Evolutionary conservation across 1,140 invertebrate genomes (phyloP).

Genomic region (Pentalonia nigronervosa): DNA sequence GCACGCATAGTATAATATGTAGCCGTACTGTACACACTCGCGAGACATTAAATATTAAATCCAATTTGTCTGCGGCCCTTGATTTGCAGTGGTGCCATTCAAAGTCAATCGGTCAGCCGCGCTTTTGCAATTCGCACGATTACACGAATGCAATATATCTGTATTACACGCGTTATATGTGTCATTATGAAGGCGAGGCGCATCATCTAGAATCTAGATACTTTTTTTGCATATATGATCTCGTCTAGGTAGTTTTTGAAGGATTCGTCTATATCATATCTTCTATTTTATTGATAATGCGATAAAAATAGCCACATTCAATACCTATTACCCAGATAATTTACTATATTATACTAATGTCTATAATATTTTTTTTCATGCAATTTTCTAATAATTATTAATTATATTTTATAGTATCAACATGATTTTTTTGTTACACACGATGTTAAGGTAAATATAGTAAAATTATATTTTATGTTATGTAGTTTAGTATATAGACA

Average conservation of each 20-base stretch:
- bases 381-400: neutral
- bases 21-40: neutral
- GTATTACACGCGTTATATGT: neutral
- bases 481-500: neutral
- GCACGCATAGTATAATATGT: neutral
- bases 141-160: too few species aligned
- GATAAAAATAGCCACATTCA: neutral
- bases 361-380: neutral
- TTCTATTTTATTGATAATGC: neutral
- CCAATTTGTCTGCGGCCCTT: conserved; percentile 22
- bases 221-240: neutral
- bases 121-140: neutral
- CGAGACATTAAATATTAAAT: conserved; percentile 39
- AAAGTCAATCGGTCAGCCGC: neutral
- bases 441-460: neutral
- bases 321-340: neutral
- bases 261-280: neutral
- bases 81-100: neutral
- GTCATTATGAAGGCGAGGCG: too few species aligned
- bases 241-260: neutral
- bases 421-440: neutral
- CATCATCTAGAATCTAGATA: neutral
- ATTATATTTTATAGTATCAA: neutral
- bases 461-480: neutral
- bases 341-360: neutral